A percentile compares a stretch with the other conserved stretches of the same genome.
These are phyloP conservation scores for Dolichoris vasculosae DNA, from an alignment of 1,140 invertebrate species.

Conservation along the genomic window DNA sequence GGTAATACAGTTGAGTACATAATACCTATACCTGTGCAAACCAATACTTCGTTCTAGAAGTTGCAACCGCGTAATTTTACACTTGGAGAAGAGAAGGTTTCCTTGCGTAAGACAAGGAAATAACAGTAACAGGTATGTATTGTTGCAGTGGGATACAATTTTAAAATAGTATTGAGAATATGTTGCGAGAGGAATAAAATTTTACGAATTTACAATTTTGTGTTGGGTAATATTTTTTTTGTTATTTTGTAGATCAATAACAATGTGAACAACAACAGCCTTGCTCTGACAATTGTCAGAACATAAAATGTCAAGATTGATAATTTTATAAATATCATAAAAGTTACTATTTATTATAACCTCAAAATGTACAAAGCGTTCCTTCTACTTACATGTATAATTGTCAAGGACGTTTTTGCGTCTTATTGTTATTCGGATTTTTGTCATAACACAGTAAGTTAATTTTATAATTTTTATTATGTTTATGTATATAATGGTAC, in stretches of 20 bases:
- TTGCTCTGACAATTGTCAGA: conserved; percentile 36
- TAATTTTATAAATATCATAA: background rate
- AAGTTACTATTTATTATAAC: conserved; percentile 54
- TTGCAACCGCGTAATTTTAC: background rate
- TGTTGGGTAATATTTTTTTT: background rate
- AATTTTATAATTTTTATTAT: background rate
- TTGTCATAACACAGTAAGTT: conserved; percentile 62
- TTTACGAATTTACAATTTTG: background rate
- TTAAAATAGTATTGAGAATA: background rate
- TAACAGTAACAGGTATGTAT: background rate
- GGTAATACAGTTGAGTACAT: background rate
- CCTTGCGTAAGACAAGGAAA: background rate
- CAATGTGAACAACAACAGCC: conserved; percentile 32
- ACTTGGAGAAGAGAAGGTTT: background rate
- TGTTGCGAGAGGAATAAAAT: background rate
- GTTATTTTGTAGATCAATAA: background rate
- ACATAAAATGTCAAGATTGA: conserved; percentile 6
- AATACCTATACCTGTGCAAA: background rate
- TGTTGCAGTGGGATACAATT: background rate
- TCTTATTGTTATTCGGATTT: conserved; percentile 63
- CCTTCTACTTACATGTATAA: conserved; percentile 45
- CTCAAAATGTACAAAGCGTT: conserved; percentile 57
- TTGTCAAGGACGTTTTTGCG: conserved; percentile 31
- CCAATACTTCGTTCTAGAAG: background rate
- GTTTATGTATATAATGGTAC: background rate